Conservation (phyloP, 2,113 vertebrate genomes). For the Scortum barcoo region DNA sequence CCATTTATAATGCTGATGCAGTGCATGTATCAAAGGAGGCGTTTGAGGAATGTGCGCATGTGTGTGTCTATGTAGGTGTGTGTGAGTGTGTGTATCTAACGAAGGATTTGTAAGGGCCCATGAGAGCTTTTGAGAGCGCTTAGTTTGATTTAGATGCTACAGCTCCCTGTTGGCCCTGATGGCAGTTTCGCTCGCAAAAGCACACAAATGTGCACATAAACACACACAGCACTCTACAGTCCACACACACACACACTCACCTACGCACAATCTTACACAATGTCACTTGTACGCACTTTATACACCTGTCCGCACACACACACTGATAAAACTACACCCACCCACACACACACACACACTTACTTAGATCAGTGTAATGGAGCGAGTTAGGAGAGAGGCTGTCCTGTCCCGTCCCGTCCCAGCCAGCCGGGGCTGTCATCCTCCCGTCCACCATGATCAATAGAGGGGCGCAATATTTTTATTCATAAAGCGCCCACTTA, state of each 20-base stretch:
- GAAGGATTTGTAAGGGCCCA: constrained; percentile 85
- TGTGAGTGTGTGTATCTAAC: constrained; percentile 69
- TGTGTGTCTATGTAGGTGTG: constrained; percentile 25
- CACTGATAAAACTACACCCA: background rate
- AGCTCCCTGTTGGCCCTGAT: constrained; percentile 74
- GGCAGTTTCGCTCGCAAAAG: constrained; percentile 51
- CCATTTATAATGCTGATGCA: constrained; percentile 94
- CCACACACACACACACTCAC: constrained; percentile 31
- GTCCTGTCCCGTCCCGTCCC: constrained; percentile 69
- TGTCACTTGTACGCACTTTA: constrained; percentile 4
- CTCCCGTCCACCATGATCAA: constrained; percentile 91
- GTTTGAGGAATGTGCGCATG: constrained; percentile 80
- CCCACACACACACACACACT: constrained; percentile 21
- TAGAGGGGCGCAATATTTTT: constrained; percentile 94
- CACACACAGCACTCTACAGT: constrained; percentile 5
- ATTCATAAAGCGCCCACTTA: constrained; percentile 96
- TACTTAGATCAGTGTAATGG: constrained; percentile 75
- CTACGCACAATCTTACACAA: constrained; percentile 32
- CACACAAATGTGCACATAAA: constrained; percentile 29
- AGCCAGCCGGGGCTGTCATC: constrained; percentile 88
- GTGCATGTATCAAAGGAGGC: constrained; percentile 86
- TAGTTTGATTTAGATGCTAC: constrained; percentile 91
- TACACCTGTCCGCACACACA: constrained; percentile 33
- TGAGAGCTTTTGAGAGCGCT: constrained; percentile 92
- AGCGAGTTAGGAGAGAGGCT: constrained; percentile 83